These are phyloP conservation scores for Tetranychus truncatus DNA, from an alignment of 2,888 invertebrate species.

Conservation along the genomic window DNA sequence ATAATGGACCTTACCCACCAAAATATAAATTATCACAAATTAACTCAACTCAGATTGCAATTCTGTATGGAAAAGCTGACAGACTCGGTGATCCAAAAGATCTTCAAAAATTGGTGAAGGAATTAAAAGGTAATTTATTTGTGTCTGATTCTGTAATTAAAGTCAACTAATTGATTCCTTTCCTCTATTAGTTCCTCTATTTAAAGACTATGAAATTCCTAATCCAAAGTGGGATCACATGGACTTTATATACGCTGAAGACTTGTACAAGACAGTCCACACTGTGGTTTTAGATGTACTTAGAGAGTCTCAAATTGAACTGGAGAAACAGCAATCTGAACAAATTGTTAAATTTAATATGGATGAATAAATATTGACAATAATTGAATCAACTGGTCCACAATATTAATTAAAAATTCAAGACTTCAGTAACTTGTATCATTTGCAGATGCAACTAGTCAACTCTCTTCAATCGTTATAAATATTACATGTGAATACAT, in stretches of 20 bases:
- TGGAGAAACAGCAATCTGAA: no score
- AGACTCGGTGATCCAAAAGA: constrained; percentile 33
- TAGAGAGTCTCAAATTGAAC: neutral
- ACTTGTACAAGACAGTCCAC: neutral
- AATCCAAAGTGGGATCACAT: constrained; percentile 20
- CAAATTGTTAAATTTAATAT: no score
- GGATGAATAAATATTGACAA: no score
- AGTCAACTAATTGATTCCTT: neutral
- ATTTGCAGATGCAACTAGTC: no score
- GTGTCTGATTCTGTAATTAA: neutral
- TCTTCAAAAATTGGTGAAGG: constrained; percentile 23
- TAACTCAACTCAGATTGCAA: constrained; percentile 29
- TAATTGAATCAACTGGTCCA: no score
- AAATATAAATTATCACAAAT: constrained; percentile 29
- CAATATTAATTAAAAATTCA: no score
- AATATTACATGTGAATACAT: no score
- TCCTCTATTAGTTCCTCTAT: constrained; percentile 14
- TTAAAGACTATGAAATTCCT: constrained; percentile 16
- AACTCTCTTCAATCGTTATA: no score
- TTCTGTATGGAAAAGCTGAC: constrained; percentile 32
- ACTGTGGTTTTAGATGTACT: neutral
- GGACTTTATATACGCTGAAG: constrained; percentile 16
- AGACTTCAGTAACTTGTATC: no score
- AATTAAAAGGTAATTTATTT: constrained; percentile 30
- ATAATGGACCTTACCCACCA: constrained; percentile 34